phyloP scores from a whole-genome alignment of 2,888 invertebrate genomes.

The Bellardia bayeri region DNA sequence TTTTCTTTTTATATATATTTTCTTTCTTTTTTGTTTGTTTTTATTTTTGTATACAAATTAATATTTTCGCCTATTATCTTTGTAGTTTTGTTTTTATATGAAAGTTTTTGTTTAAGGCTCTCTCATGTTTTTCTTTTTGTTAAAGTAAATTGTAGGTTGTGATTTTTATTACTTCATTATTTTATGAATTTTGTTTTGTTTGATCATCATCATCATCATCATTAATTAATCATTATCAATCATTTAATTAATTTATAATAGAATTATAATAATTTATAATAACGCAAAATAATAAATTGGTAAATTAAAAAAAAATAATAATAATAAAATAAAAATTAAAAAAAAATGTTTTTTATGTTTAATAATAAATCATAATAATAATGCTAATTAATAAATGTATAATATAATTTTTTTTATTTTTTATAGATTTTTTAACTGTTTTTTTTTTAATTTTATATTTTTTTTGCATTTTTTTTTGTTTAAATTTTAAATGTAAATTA shows the following conservation, averaged over 20 bases:
- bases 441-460: constrained; percentile 57
- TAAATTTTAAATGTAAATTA: constrained; percentile 80
- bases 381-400: constrained; percentile 73
- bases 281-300: constrained; percentile 83
- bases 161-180: constrained; percentile 55
- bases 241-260: constrained; percentile 75
- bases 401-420: constrained; percentile 67
- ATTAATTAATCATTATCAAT: constrained; percentile 63
- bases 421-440: constrained; percentile 54
- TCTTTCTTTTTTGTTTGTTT: constrained; percentile 52
- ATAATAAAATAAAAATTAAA: constrained; percentile 52
- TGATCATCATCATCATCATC: constrained; percentile 62
- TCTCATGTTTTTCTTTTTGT: constrained; percentile 46
- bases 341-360: constrained; percentile 68
- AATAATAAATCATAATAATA: constrained; percentile 73
- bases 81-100: constrained; percentile 35
- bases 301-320: constrained; percentile 76
- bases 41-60: constrained; percentile 70
- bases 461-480: constrained; percentile 44
- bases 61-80: constrained; percentile 59
- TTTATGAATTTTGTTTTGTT: constrained; percentile 42
- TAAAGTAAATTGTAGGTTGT: constrained; percentile 69
- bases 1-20: constrained; percentile 61
- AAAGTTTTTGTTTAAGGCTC: constrained; percentile 59
- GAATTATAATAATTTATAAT: constrained; percentile 83